Conservation (phyloP, 2,797 vertebrate genomes). For the Channallabes apus region DNA sequence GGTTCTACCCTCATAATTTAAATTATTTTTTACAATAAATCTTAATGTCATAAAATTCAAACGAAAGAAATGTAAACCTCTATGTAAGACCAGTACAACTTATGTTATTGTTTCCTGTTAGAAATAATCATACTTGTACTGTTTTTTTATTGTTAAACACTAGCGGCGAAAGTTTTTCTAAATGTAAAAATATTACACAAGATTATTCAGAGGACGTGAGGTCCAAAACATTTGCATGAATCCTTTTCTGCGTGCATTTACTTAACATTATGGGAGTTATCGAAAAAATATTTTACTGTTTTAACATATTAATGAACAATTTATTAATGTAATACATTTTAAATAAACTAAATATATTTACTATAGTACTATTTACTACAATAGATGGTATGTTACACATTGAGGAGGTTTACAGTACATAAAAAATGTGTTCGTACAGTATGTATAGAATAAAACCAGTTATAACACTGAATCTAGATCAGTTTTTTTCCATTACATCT, state of each 20-base stretch:
- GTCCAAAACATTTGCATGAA: not conserved
- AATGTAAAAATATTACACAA: not conserved
- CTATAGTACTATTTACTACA: no score
- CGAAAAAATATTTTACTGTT: not conserved
- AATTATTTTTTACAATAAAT: not conserved
- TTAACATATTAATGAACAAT: not conserved
- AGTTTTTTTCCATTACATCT: not conserved
- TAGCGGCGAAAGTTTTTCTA: constrained; percentile 10
- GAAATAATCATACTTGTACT: not conserved
- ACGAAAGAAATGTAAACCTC: not conserved
- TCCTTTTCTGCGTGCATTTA: not conserved
- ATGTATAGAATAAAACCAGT: not conserved
- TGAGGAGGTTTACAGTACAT: not conserved
- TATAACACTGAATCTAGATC: not conserved
- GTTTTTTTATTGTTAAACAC: not conserved
- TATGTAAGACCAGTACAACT: not conserved
- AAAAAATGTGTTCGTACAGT: not conserved
- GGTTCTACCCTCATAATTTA: not conserved
- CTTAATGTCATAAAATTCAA: not conserved
- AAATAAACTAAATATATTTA: no score
- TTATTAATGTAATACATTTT: not conserved
- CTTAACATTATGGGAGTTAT: not conserved
- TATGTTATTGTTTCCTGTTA: not conserved
- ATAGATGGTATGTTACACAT: no score
- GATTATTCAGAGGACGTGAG: not conserved